Evolutionary conservation across 2,797 vertebrate species (phyloP), one percentile per base, ranked within the genome.

Genomic region (Sebastes paucispinis): DNA sequence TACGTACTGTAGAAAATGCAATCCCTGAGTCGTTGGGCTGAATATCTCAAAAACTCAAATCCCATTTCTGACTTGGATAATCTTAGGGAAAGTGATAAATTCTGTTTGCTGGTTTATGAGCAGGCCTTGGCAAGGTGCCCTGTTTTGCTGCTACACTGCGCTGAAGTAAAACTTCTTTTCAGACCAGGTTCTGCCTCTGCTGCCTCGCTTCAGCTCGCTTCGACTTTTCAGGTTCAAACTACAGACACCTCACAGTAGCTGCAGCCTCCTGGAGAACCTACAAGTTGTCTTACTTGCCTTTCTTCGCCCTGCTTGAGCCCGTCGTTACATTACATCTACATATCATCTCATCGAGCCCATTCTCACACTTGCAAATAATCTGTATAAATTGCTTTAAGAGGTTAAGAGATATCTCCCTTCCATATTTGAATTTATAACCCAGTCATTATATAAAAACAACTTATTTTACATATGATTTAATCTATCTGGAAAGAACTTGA

Each of bases 121-220:
- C 54, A 54, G 79, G 83, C 77, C 73, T 68, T 76, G 43, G 67
- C 62, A 36, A 55, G 39, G 29, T 71, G 75, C 84, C 71, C 75
- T 84, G 59, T 82, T 75, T 72, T 84, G 86, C 82, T 88, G 85
- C 89, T 91, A 80, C 32, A 60, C 84, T 81, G 69, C 36, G 18
- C 86, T 81, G 67, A 66, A 75, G 67, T 32, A 32, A 60, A 75
- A 85, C 32, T 73, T 43, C 39, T 34, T 76, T 24, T 77, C 27
- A 64, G 63, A 74, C 65, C 43, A 66, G 47, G 32, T 75, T 76
- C 73, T 79, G 66, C 80, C 58, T 75, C 63, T 74, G 75, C 78
- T 80, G 82, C 73, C 64, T 74, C 22, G 39, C 77, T 79, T 77
- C 70, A 81, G 70, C 71, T 39, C 65, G 25, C 79, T 84, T 27